Evolutionary conservation across 2,888 invertebrate species (phyloP).

Genomic region (Agonopterix alstromeriana): DNA sequence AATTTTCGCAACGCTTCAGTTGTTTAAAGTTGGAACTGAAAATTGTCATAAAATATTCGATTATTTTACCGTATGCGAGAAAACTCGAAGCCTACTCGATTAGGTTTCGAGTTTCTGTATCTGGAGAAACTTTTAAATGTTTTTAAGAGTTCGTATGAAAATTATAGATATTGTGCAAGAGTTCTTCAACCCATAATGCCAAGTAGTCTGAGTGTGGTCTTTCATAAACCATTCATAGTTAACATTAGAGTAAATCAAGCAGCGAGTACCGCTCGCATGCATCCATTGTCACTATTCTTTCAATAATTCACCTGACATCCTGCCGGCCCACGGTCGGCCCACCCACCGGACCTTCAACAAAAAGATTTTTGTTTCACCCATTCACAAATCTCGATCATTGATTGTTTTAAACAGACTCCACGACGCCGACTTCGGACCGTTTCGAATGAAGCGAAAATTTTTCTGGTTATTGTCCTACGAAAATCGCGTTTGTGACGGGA

Average conservation of each 20-base stretch:
- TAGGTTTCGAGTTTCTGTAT: too few species aligned
- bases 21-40: too few species aligned
- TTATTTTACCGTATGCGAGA: too few species aligned
- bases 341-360: slow-evolving; percentile 31
- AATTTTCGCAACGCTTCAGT: too few species aligned
- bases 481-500: slow-evolving; percentile 53
- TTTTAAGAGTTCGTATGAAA: too few species aligned
- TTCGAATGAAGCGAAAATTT: slow-evolving; percentile 31
- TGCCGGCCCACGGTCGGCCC: slow-evolving; percentile 43
- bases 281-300: slow-evolving; percentile 15
- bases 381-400: slow-evolving; percentile 70
- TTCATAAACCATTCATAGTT: background rate
- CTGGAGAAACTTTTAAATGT: too few species aligned
- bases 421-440: slow-evolving; percentile 54
- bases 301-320: slow-evolving; percentile 53
- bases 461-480: slow-evolving; percentile 42
- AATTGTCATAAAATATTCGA: too few species aligned
- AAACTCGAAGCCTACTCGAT: too few species aligned
- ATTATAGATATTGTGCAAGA: too few species aligned
- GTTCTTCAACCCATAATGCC: too few species aligned
- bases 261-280: background rate
- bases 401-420: slow-evolving; percentile 72
- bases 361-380: slow-evolving; percentile 66
- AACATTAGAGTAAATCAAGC: background rate
- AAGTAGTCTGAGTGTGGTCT: background rate